Base-by-base conservation (phyloP, 2,113 vertebrate species). In the Thymallus thymallus region DNA sequence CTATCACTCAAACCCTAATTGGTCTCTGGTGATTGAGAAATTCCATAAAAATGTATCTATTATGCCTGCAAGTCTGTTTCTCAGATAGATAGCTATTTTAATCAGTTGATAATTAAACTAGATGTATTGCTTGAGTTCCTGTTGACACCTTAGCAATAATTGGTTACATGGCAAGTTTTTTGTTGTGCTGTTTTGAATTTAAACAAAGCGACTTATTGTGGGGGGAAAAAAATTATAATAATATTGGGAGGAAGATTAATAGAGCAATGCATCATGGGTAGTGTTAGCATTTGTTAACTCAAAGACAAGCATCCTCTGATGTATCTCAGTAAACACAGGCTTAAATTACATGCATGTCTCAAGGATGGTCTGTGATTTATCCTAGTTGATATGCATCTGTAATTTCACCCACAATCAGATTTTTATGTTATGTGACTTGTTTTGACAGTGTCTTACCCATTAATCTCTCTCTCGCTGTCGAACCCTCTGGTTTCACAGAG, bases 1-100 rank as follows among this genome's bases (percentile, higher is more conserved):
- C 86, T 87, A 86, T 92, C 91, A 90, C 82, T 84, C 76, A 80
- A 85, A 77, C 76, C 81, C 71, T 90, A 91, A 92, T 93, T 93
- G 90, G 89, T 91, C 90, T 89, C 84, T 78, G 80, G 84, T 90
- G 91, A 91, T 92, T 88, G 84, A 90, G 90, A 90, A 89, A 91
- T 76, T 83, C 81, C 88, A 92, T 93, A 91, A 89, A 88, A 90
- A 88, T 85, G 82, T 86, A 90, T 91, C 85, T 85, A 89, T 91
- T 86, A 84, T 76, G 79, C 85, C 84, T 90, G 77, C 75, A 80
- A 88, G 89, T 88, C 79, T 79, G 82, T 90, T 88, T 86, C 85
- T 82, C 82, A 74, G 79, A 81, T 66, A 85, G 83, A 89, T 82
- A 83, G 82, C 79, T 67, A 77, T 86, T 90, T 86, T 88, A 90